Percentiles rank a stretch among this genome's conserved stretches.
phyloP scores from a whole-genome alignment of 2,113 vertebrate genomes.

The Pollimyrus isidori region DNA sequence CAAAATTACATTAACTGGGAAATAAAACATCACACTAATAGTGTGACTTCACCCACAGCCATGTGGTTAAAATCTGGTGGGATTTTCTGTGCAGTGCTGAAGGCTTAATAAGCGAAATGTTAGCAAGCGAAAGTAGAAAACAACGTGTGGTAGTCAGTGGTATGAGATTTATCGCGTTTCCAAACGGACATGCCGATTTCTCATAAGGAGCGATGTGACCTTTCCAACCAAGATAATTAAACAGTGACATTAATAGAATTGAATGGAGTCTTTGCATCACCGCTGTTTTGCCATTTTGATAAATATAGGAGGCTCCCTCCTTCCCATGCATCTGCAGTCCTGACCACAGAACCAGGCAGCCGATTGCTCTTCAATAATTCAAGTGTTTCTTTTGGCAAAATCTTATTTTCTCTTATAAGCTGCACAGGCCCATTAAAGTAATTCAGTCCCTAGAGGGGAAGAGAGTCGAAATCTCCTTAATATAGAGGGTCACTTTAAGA shows the following conservation, averaged over 20 bases:
- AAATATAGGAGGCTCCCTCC: neutral
- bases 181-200: neutral
- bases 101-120: neutral
- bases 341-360: neutral
- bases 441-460: neutral
- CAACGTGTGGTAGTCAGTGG: neutral
- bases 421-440: neutral
- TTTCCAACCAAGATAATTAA: constrained; percentile 7
- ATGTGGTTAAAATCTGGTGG: neutral
- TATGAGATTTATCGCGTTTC: neutral
- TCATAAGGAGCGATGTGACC: neutral
- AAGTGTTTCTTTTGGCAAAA: neutral
- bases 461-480: neutral
- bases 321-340: neutral
- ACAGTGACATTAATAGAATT: constrained; percentile 2
- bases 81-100: neutral
- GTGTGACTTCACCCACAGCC: neutral
- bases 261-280: neutral
- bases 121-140: neutral
- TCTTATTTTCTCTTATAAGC: neutral
- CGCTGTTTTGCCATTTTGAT: neutral
- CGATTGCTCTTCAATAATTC: constrained; percentile 4
- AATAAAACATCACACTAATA: neutral
- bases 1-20: neutral
- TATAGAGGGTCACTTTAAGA: neutral